These are phyloP conservation scores for Eledone cirrhosa DNA, from an alignment of 2,888 invertebrate species.

Conservation along the genomic window DNA sequence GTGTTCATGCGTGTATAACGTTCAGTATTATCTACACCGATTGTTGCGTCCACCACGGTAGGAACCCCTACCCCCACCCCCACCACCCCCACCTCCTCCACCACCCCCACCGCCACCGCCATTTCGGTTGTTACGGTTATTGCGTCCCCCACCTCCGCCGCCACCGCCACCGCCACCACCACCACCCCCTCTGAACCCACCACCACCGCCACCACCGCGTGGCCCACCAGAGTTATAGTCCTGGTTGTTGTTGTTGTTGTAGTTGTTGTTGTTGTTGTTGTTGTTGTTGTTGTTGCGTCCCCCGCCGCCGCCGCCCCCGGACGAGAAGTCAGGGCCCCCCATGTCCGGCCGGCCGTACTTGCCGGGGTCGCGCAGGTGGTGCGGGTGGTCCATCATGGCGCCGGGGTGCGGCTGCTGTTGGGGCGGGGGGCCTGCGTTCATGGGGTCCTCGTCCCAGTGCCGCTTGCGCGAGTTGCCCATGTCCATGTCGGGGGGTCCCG, in stretches of 20 bases:
- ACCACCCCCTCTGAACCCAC: conserved; percentile 28
- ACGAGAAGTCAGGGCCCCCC: neutral
- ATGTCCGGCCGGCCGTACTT: conserved; percentile 16
- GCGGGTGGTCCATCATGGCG: neutral
- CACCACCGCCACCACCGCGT: conserved; percentile 21
- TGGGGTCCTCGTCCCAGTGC: conserved; percentile 29
- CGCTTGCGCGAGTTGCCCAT: conserved; percentile 5
- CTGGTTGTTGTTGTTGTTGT: conserved; percentile 10
- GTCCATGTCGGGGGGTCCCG: conserved; percentile 16
- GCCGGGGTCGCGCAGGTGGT: neutral
- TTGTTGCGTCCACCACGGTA: conserved; percentile 9
- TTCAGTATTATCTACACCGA: conserved; percentile 10
- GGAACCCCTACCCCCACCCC: conserved; percentile 17
- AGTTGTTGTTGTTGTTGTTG: conserved; percentile 27
- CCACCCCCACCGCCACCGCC: conserved; percentile 16
- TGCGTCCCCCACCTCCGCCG: neutral
- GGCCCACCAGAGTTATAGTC: conserved; percentile 24
- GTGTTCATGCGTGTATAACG: too few relatives aligned
- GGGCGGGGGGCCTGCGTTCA: neutral
- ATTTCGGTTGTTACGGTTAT: conserved; percentile 8
- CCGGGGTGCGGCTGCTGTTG: conserved; percentile 9
- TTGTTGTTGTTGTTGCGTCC: conserved; percentile 17
- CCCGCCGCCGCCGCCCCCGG: conserved; percentile 8
- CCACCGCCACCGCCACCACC: conserved; percentile 18
- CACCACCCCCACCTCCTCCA: neutral